Conservation (phyloP, 2,888 invertebrate species). For the Eumacrocentrus americanus region DNA sequence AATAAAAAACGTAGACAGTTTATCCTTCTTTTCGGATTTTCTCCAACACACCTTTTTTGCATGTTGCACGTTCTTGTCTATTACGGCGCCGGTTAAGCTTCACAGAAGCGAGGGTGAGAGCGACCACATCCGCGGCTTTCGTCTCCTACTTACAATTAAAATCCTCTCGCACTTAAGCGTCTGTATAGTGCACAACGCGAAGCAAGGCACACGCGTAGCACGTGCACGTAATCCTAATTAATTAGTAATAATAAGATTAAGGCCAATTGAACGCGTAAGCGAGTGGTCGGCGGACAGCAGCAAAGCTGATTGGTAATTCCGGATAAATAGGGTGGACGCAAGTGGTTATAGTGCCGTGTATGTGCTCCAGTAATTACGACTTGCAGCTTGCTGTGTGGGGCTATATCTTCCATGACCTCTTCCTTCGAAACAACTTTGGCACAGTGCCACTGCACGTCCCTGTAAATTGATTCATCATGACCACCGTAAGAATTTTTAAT, state of each 20-base stretch:
- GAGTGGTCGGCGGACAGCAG: neutral
- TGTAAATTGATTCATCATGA: neutral
- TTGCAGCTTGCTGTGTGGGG: neutral
- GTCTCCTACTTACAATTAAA: too few species aligned
- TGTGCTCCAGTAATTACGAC: neutral
- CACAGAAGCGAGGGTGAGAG: too few species aligned
- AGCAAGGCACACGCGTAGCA: neutral
- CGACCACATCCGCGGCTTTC: too few species aligned
- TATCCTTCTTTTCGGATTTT: too few species aligned
- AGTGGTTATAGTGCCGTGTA: neutral
- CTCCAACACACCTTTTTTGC: too few species aligned
- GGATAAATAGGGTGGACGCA: slow-evolving; percentile 40
- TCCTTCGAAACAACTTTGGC: neutral
- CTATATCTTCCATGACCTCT: too few species aligned
- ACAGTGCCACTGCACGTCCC: neutral
- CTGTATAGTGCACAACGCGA: too few species aligned
- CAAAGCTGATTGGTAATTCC: slow-evolving; percentile 37
- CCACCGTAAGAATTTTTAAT: neutral
- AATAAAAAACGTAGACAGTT: too few species aligned
- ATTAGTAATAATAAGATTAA: slow-evolving; percentile 42
- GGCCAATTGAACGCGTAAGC: slow-evolving; percentile 35
- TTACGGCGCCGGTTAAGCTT: too few species aligned
- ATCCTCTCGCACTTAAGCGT: too few species aligned
- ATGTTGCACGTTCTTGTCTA: too few species aligned
- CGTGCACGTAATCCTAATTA: slow-evolving; percentile 10